Conservation (phyloP, 30 jellyfish, hydroid and myxozoan genomes). For the Pseudorhiza aurosa region DNA sequence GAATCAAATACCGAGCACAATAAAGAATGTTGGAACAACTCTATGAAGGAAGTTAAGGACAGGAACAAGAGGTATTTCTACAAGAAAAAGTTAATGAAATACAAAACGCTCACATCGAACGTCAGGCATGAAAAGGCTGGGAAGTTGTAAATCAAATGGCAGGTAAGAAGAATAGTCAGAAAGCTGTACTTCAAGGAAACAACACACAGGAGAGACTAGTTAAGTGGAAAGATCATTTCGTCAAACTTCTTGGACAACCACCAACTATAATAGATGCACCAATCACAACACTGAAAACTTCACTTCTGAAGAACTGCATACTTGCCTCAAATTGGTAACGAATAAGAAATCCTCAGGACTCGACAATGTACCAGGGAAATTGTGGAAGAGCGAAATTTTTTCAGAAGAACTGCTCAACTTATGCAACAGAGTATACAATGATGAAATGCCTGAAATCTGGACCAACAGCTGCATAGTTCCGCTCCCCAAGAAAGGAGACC, state of each 20-base stretch:
- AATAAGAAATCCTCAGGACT: conserved; percentile 24
- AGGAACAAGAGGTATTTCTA: no score
- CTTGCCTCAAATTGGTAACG: not conserved
- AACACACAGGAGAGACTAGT: conserved; percentile 5
- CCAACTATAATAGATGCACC: not conserved
- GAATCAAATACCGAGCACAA: no score
- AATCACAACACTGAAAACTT: conserved; percentile 4
- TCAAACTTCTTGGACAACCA: conserved; percentile 30
- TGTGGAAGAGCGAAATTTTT: conserved; percentile 17
- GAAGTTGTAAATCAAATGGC: conserved; percentile 16
- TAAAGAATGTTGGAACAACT: no score
- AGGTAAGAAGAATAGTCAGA: not conserved
- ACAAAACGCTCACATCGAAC: no score
- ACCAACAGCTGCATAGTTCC: not conserved
- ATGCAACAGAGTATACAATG: conserved; percentile 14
- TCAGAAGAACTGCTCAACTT: not conserved
- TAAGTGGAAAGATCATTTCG: conserved; percentile 33
- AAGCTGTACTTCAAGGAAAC: not conserved
- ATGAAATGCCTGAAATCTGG: conserved; percentile 15
- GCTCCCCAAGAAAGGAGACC: conserved; percentile 44
- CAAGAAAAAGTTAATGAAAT: no score
- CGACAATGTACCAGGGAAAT: conserved; percentile 11
- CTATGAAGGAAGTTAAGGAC: no score
- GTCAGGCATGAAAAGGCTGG: no score
- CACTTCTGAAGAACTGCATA: conserved; percentile 24